phyloP scores from a whole-genome alignment of 64 coral and sea anemone genomes.

The Pocillopora verrucosa region DNA sequence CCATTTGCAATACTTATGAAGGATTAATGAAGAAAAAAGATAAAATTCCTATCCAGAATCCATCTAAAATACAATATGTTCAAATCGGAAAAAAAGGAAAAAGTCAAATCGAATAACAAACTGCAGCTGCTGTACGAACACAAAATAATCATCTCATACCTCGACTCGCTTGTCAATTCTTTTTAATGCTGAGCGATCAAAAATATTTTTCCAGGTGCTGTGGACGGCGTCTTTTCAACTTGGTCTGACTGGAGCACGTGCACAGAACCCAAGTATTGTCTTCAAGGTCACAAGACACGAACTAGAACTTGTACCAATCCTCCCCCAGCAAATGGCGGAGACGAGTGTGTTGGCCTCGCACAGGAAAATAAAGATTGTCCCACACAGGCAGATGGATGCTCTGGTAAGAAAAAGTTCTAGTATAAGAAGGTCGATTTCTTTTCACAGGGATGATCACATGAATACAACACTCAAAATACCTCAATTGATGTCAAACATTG shows the following conservation, averaged over 20 bases:
- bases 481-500: too few relatives aligned
- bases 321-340: slow-evolving; percentile 48
- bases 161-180: neutral
- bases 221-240: slow-evolving; percentile 54
- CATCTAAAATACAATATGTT: too few relatives aligned
- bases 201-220: slow-evolving; percentile 28
- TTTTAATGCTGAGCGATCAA: neutral
- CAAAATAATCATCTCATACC: too few relatives aligned
- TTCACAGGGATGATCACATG: too few relatives aligned
- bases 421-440: neutral
- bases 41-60: too few relatives aligned
- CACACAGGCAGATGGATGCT: slow-evolving; percentile 49
- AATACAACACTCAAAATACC: too few relatives aligned
- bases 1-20: too few relatives aligned
- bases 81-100: too few relatives aligned
- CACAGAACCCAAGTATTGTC: slow-evolving; percentile 47
- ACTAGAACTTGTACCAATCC: slow-evolving; percentile 65
- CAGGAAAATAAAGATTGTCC: slow-evolving; percentile 56
- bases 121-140: too few relatives aligned
- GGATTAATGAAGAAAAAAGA: too few relatives aligned
- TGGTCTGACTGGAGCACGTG: slow-evolving; percentile 58
- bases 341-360: slow-evolving; percentile 53
- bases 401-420: slow-evolving; percentile 32
- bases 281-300: slow-evolving; percentile 24
- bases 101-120: too few relatives aligned